Evolutionary conservation across 30 jellyfish, hydroid and myxozoan species (phyloP), one percentile per base, ranked within the genome.

Genomic region (Aurelia coerulea): DNA sequence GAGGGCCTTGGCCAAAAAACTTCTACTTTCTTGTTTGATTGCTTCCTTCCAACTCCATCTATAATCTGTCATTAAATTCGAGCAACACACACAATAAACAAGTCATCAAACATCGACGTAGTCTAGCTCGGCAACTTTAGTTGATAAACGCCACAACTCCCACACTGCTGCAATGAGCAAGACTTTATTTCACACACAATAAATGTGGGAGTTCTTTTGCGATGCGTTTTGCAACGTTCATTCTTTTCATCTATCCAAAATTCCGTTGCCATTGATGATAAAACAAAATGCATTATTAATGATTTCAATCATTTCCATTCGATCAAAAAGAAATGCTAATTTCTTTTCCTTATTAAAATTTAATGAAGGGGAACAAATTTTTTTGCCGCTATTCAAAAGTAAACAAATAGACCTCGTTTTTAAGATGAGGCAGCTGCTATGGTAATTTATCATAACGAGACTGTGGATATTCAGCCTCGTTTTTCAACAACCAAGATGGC

Each of bases 341-440:
- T 46, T 59, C 66, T 77, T 50, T 29, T 9, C 63, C 68, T 77
- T 60, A 77, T 81, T 5, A 81, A 81, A 81, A 81, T 52, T 81
- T 81, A 81, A 81, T 81, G 91, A 69, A 37, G 77, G 62, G 72
- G 91, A 81, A 81, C 91, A 49, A 81, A 67, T 46, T 34, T 81
- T 68, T 56, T 50, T 83, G 78, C 83, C 84, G 64, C 62, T 31
- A 42, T 74, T 23, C 76, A 65, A 23, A 65, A 6, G 18, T 23
- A 65, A 65, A 23, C 46, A 49, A 13, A 23, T 65, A 16, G 10
- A 52, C 63, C 86, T 59, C 74, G 17, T 1, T 3, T 2, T 13
- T 17, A 41, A 33, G 41, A 5, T 6, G 87, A 77, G 87, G 77
- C 54, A 5, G 87, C 42, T 77, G 66, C 78, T 77, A 37, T 59